These are phyloP conservation scores for Phengaris alcon DNA, from an alignment of 2,888 invertebrate species.

Conservation along the genomic window DNA sequence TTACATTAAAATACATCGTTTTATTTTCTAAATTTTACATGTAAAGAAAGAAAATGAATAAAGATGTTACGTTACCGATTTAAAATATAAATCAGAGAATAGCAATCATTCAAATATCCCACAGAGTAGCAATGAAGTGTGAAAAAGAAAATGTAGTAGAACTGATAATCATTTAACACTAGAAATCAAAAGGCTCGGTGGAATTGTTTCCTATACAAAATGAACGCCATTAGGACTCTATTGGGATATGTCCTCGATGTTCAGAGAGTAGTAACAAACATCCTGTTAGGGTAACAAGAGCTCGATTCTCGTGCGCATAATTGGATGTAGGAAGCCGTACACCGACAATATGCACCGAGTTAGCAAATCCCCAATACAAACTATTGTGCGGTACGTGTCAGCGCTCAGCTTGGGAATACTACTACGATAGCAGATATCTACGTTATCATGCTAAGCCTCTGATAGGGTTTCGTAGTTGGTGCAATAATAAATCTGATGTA, in stretches of 20 bases:
- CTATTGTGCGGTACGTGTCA: constrained; percentile 8
- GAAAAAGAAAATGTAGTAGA: no score
- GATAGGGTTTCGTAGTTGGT: background rate
- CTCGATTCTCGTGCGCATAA: constrained; percentile 47
- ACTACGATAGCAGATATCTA: background rate
- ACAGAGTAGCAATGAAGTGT: no score
- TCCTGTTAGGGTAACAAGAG: constrained; percentile 43
- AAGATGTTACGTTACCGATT: no score
- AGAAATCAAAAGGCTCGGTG: no score
- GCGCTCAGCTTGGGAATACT: background rate
- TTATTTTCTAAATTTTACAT: background rate
- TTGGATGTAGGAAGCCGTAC: constrained; percentile 51
- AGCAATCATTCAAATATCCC: no score
- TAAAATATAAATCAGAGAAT: no score
- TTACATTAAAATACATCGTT: background rate
- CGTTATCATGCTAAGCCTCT: background rate
- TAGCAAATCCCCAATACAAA: constrained; percentile 31
- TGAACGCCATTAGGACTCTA: background rate
- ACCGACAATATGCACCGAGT: constrained; percentile 35
- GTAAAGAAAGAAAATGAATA: background rate
- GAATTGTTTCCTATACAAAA: background rate
- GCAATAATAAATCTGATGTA: background rate
- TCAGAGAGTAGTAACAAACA: constrained; percentile 28
- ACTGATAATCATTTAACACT: no score
- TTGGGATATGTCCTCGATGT: constrained; percentile 13